These are phyloP conservation scores for Clanis bilineata DNA, from an alignment of 2,888 invertebrate genomes.

Conservation along the genomic window DNA sequence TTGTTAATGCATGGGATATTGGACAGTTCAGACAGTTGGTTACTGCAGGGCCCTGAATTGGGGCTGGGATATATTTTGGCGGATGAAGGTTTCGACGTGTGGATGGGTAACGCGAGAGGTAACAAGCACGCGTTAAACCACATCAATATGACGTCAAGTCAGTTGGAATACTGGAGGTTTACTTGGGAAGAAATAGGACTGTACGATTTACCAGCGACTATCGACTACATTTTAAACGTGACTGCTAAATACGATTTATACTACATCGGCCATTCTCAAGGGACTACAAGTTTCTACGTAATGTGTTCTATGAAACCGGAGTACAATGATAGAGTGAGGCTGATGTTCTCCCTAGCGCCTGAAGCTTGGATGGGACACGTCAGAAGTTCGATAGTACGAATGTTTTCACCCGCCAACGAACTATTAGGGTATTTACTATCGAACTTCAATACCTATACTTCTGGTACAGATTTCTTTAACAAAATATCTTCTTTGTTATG, in stretches of 20 bases:
- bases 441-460: slow-evolving; percentile 40
- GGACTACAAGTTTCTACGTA: slow-evolving; percentile 82
- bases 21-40: slow-evolving; percentile 54
- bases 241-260: slow-evolving; percentile 79
- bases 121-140: slow-evolving; percentile 77
- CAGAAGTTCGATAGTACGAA: slow-evolving; percentile 53
- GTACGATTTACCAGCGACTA: slow-evolving; percentile 87
- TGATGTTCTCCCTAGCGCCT: slow-evolving; percentile 82
- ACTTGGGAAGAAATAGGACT: slow-evolving; percentile 89
- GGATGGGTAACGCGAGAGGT: slow-evolving; percentile 93
- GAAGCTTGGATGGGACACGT: slow-evolving; percentile 78
- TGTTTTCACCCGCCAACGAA: slow-evolving; percentile 47
- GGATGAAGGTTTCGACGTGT: slow-evolving; percentile 87
- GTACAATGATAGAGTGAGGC: slow-evolving; percentile 79
- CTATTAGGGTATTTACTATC: slow-evolving; percentile 41
- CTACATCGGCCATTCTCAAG: slow-evolving; percentile 88
- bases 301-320: slow-evolving; percentile 78
- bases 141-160: slow-evolving; percentile 36
- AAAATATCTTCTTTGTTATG: slow-evolving; percentile 49
- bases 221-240: slow-evolving; percentile 81
- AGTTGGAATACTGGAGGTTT: slow-evolving; percentile 61
- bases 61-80: slow-evolving; percentile 84
- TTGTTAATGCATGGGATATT: slow-evolving; percentile 91
- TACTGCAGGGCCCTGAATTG: slow-evolving; percentile 83
- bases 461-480: slow-evolving; percentile 47